A percentile compares a stretch with the other conserved stretches of the same genome.
These are phyloP conservation scores for Hoplostethus atlanticus DNA, from an alignment of 2,797 vertebrate genomes.

Conservation along the genomic window DNA sequence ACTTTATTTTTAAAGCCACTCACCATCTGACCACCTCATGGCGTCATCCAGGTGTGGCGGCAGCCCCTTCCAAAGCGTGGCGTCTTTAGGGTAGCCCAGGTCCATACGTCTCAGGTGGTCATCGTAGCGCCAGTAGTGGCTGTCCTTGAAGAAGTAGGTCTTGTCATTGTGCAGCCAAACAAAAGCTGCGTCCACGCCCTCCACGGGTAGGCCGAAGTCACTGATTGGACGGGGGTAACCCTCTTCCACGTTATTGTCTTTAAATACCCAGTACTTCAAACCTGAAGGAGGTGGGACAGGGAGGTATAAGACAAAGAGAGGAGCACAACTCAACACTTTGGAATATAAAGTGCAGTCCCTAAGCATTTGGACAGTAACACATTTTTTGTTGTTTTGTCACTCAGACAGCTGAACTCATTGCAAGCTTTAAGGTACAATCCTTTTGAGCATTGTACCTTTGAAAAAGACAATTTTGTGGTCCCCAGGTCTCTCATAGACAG, in stretches of 20 bases:
- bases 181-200: conserved; percentile 92
- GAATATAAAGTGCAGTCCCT: too few species aligned
- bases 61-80: conserved; percentile 91
- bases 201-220: conserved; percentile 92
- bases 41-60: conserved; percentile 91
- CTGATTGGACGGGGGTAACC: conserved; percentile 93
- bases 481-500: conserved; percentile 91
- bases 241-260: conserved; percentile 96
- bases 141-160: conserved; percentile 98
- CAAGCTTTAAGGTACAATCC: too few species aligned
- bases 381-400: too few species aligned
- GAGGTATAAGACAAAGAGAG: too few species aligned
- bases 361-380: too few species aligned
- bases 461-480: conserved; percentile 98
- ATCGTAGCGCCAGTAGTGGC: conserved; percentile 93
- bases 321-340: too few species aligned
- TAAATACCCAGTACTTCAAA: conserved; percentile 97
- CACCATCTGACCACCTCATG: conserved; percentile 97
- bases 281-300: conserved; percentile 77
- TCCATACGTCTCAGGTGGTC: conserved; percentile 94
- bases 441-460: conserved; percentile 85
- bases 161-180: conserved; percentile 96
- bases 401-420: neutral
- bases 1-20: conserved; percentile 59
- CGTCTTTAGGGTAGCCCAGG: conserved; percentile 91